Evolutionary conservation across 1,140 invertebrate genomes (phyloP), one percentile per base, ranked within the genome.

Genomic region (Papilio helenus): DNA sequence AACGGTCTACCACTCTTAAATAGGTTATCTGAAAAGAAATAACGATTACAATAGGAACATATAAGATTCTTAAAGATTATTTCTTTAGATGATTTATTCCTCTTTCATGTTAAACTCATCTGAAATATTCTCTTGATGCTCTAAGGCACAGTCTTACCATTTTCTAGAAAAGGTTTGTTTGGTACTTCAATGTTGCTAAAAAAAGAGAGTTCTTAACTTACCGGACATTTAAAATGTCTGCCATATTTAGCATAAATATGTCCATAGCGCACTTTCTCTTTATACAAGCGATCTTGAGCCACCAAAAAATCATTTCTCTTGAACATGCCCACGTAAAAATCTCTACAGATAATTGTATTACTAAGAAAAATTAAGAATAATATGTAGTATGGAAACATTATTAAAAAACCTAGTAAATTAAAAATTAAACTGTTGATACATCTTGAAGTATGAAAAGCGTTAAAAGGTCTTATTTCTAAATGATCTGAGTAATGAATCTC

Each of bases 291-390:
- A 76, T 93, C 91, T 83, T 91, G 88, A 2, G 90, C 90, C 0
- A 93, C 87, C 9, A 93, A 81, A 14, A 86, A 85, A 79, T 93
- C 90, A 68, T 92, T 88, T 29, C 68, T 85, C 46, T 87, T 91
- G 81, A 93, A 93, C 89, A 93, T 91, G 1, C 91, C 91, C 0
- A 86, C 82, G 65, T 91, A 91, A 80, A 88, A 91, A 82, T 92
- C 89, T 78, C 90, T 85, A 71, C 83, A 83, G 46, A 76, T 26
- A 68, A 81, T 71, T 20, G 81, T 44, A 29, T 80, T 74, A 58
- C 71, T 77, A 42, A 79, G 61, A 77, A 72, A 78, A n/a, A 76
- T 34, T 9, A 81, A 49, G 39, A 79, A 46, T 18, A 85, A n/a
- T 4, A 73, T 16, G 39, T 49, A 76, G 79, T 79, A 55, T 49